These are phyloP conservation scores for Hemiprocne comata DNA, from an alignment of 2,113 vertebrate species.

Conservation along the genomic window DNA sequence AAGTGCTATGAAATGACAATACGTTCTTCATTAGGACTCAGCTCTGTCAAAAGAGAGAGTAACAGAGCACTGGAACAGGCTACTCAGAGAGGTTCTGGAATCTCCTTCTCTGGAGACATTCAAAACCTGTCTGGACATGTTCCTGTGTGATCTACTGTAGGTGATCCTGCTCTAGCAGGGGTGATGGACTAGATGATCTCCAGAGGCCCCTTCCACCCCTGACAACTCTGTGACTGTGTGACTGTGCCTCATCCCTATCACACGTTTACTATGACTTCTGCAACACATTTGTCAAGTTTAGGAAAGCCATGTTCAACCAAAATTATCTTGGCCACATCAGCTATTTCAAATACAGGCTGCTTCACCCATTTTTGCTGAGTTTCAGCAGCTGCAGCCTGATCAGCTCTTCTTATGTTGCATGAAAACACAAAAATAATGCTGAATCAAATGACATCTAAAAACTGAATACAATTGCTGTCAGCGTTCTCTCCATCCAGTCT, in stretches of 20 bases:
- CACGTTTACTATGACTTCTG: neutral
- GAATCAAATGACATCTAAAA: neutral
- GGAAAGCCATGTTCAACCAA: neutral
- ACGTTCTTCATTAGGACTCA: neutral
- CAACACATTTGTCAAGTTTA: neutral
- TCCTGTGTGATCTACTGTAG: no score
- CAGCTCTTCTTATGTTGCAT: neutral
- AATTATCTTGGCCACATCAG: neutral
- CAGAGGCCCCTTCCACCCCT: no score
- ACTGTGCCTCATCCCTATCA: neutral
- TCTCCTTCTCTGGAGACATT: no score
- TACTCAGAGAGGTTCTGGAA: no score
- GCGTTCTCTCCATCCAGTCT: neutral
- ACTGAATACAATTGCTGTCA: neutral
- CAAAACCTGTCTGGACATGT: no score
- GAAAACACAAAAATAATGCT: neutral
- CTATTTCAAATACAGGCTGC: neutral
- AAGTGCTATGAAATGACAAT: neutral
- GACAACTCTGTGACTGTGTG: no score
- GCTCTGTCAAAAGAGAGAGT: neutral
- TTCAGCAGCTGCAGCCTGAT: slow-evolving; percentile 1
- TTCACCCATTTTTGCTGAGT: neutral
- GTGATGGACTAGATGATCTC: no score
- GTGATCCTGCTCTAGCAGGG: no score
- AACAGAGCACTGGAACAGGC: no score